Percentiles rank a stretch among this genome's conserved stretches.
Conservation (phyloP, 2,797 vertebrate species). For the Enoplosus armatus region DNA sequence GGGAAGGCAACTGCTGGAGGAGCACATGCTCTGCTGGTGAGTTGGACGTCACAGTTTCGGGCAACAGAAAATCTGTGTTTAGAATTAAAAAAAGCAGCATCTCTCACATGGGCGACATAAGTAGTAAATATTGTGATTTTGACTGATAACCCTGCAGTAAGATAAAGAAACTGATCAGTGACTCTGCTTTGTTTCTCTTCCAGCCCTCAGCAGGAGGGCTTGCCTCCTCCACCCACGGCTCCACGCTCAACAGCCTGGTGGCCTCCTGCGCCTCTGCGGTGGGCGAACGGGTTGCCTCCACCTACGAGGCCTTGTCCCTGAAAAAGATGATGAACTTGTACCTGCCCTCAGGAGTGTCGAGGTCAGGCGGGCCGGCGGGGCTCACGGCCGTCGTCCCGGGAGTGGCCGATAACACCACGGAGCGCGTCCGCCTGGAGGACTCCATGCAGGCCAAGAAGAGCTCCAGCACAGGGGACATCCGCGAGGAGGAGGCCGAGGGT, state of each 20-base stretch:
- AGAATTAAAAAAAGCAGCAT: too few species aligned
- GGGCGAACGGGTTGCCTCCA: slow-evolving; percentile 94
- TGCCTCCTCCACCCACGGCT: slow-evolving; percentile 82
- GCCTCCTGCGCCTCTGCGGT: slow-evolving; percentile 95
- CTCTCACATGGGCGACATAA: too few species aligned
- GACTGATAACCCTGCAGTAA: too few species aligned
- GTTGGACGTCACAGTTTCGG: neutral
- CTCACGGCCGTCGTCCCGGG: slow-evolving; percentile 43
- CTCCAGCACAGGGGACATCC: slow-evolving; percentile 96
- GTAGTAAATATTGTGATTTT: too few species aligned
- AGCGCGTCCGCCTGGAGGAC: slow-evolving; percentile 87
- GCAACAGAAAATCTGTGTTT: neutral
- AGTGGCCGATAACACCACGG: slow-evolving; percentile 62
- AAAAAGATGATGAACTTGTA: slow-evolving; percentile 97
- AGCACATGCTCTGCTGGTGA: slow-evolving; percentile 83
- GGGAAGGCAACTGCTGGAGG: slow-evolving; percentile 64
- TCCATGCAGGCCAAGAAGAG: slow-evolving; percentile 96
- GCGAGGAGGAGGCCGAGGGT: slow-evolving; percentile 93
- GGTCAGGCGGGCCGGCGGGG: slow-evolving; percentile 23
- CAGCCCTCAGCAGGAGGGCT: slow-evolving; percentile 64
- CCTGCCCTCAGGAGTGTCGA: slow-evolving; percentile 70
- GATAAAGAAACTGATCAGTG: neutral
- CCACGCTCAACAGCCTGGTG: slow-evolving; percentile 93
- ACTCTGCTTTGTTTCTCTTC: slow-evolving; percentile 1
- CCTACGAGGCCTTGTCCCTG: slow-evolving; percentile 94